Conservation (phyloP, 2,797 vertebrate genomes). For the Hippocampus kuda region DNA sequence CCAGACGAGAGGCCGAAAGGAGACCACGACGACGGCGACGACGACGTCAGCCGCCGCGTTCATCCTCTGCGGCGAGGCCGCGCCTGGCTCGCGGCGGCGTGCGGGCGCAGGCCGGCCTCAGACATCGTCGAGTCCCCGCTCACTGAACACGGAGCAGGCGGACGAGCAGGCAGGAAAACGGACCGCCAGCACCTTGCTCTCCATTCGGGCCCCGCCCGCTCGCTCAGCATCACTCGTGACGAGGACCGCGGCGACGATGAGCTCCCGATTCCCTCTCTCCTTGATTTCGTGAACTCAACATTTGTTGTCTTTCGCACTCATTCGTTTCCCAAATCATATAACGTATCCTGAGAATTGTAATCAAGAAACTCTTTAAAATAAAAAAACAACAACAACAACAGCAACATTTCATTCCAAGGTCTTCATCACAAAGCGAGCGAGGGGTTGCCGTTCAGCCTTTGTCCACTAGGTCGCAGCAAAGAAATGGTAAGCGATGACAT, state of each 20-base stretch:
- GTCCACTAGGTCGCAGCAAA: not conserved
- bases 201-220: conserved; percentile 64
- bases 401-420: too few species aligned
- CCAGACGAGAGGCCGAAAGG: not conserved
- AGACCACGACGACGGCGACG: not conserved
- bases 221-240: conserved; percentile 26
- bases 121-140: conserved; percentile 54
- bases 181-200: conserved; percentile 55
- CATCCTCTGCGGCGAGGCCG: not conserved
- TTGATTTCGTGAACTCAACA: not conserved
- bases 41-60: not conserved
- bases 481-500: not conserved
- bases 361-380: not conserved
- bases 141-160: conserved; percentile 12
- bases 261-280: not conserved
- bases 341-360: not conserved
- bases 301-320: not conserved
- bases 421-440: not conserved
- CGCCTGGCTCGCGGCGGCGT: conserved; percentile 9
- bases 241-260: not conserved
- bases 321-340: not conserved
- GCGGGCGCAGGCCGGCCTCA: conserved; percentile 45
- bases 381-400: too few species aligned
- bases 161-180: conserved; percentile 5
- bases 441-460: not conserved